Conservation (phyloP, 2,888 invertebrate species). For the Baccha elongata region DNA sequence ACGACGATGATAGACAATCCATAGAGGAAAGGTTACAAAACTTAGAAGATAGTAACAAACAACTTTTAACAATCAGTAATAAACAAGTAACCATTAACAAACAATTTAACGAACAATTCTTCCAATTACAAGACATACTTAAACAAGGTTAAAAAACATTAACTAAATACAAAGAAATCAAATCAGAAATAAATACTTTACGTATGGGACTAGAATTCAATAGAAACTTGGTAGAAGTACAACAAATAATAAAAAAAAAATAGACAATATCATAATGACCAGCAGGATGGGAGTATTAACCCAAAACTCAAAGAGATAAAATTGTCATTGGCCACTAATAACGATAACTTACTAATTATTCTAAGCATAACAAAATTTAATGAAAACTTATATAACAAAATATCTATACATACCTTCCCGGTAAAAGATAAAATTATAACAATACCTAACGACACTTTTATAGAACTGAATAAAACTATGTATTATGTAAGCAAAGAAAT, state of each 20-base stretch:
- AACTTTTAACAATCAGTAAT: neutral
- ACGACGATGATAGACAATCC: constrained; percentile 20
- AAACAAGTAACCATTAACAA: constrained; percentile 4
- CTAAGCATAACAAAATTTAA: constrained; percentile 12
- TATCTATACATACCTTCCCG: constrained; percentile 14
- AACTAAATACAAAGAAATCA: neutral
- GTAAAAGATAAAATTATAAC: constrained; percentile 6
- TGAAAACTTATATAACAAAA: constrained; percentile 15
- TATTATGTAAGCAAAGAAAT: constrained; percentile 3
- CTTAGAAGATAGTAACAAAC: neutral
- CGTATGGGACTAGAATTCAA: constrained; percentile 8
- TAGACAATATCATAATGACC: neutral
- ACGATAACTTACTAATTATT: constrained; percentile 18
- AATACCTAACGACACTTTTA: neutral
- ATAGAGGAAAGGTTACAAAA: constrained; percentile 11
- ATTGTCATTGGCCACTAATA: constrained; percentile 13
- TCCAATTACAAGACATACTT: neutral
- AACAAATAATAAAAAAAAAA: constrained; percentile 18
- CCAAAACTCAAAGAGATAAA: constrained; percentile 15
- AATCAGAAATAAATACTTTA: constrained; percentile 12
- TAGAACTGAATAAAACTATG: constrained; percentile 20
- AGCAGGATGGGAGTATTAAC: constrained; percentile 7
- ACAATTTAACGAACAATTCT: neutral
- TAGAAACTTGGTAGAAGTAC: constrained; percentile 7
- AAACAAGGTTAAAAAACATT: constrained; percentile 6